Evolutionary conservation across 1,140 invertebrate species (phyloP), one percentile per base, ranked within the genome.

Genomic region (Medauroidea extradentata): DNA sequence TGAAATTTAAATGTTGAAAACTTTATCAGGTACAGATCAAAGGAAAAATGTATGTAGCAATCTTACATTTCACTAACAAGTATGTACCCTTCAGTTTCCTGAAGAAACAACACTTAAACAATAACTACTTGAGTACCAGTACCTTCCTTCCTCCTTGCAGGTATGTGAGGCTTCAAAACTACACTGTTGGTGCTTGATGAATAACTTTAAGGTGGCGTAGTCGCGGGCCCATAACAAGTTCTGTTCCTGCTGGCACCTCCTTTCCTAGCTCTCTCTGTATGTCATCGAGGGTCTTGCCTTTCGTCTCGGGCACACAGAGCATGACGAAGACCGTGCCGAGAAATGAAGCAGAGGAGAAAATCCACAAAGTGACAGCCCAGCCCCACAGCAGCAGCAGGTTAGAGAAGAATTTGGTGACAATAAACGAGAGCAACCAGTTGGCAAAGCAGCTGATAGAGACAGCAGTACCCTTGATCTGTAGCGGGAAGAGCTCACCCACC

Each of bases 291-390:
- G 81, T 82, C 68, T 86, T 88, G 1, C 83, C 85, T 71, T 90
- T 90, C 0, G 89, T 92, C 73, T 93, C 90, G 0, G 88, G 89
- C 1, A 92, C 82, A 62, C 84, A 78, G 58, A 86, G 79, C 64
- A 80, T 84, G 7, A 75, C 73, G 60, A 84, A 85, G 2, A 79
- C 19, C 0, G 74, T 69, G 3, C 80, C 74, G 5, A 81, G 41
- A 1, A 77, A 71, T 8, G 79, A 78, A 51, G 82, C 70, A 11
- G 74, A 74, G 0, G 82, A 65, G 64, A 86, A 88, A 8, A 79
- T 69, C 75, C 81, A 84, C 67, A 83, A 85, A 5, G 78, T 78
- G 1, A 68, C 74, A 39, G 80, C 81, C 13, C 74, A 71, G 38
- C 78, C 76, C 18, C 87, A 68, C 3, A 63, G 58, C 11, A 70